phyloP scores from a whole-genome alignment of 2,888 invertebrate genomes.

The Creontiades dilutus region DNA sequence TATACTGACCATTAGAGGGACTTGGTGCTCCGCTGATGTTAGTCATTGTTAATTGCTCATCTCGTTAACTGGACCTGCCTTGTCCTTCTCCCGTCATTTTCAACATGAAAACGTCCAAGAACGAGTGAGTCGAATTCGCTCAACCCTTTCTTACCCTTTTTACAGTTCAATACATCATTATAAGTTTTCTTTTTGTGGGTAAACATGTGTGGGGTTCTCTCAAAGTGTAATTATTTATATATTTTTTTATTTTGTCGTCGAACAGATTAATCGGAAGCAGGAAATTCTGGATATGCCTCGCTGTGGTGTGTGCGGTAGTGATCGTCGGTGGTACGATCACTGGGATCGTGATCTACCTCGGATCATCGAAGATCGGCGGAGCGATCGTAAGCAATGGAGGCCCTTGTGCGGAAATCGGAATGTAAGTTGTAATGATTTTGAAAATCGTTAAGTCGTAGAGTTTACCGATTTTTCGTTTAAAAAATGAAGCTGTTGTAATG shows the following conservation, averaged over 20 bases:
- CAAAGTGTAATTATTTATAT: not conserved
- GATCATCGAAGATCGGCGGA: slow-evolving; percentile 74
- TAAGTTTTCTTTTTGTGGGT: too few relatives aligned
- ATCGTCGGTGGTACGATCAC: slow-evolving; percentile 40
- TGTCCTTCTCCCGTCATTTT: slow-evolving; percentile 46
- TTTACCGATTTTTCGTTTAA: too few relatives aligned
- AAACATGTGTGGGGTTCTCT: too few relatives aligned
- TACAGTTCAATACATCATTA: not conserved
- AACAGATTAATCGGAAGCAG: slow-evolving; percentile 35
- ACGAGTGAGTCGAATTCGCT: slow-evolving; percentile 46
- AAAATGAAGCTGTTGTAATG: too few relatives aligned
- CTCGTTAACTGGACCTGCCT: slow-evolving; percentile 49
- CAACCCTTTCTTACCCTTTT: not conserved
- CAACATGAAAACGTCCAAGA: slow-evolving; percentile 37
- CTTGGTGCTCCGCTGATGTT: not conserved
- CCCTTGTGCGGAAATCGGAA: slow-evolving; percentile 78
- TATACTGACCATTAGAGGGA: slow-evolving; percentile 36
- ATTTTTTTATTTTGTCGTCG: not conserved
- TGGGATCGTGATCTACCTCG: slow-evolving; percentile 33
- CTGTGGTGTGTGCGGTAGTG: slow-evolving; percentile 27
- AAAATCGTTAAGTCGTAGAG: not conserved
- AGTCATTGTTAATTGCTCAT: slow-evolving; percentile 58
- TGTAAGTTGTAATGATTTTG: slow-evolving; percentile 73
- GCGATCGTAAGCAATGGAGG: slow-evolving; percentile 79
- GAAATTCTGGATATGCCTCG: slow-evolving; percentile 35